Conservation (phyloP, 2,113 vertebrate species). For the Gnathonemus echidnorhynchus region DNA sequence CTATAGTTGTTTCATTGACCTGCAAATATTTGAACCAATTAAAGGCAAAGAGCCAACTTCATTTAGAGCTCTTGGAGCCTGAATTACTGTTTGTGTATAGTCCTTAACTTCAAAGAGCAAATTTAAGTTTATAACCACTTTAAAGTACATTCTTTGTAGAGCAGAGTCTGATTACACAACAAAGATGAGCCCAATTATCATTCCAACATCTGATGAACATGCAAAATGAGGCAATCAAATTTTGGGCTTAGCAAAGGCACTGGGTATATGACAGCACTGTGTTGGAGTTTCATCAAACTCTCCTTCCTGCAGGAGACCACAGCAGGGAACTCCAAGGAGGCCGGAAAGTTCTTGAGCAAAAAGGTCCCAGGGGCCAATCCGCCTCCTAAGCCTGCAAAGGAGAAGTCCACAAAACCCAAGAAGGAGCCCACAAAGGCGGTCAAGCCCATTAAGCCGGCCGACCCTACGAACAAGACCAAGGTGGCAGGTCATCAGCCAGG, state of each 20-base stretch:
- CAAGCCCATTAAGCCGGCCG: slow-evolving; percentile 37
- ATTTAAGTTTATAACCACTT: neutral
- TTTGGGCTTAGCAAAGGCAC: neutral
- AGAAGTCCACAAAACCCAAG: slow-evolving; percentile 75
- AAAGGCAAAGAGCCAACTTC: neutral
- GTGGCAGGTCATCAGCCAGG: slow-evolving; percentile 67
- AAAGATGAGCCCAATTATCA: neutral
- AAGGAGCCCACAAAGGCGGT: slow-evolving; percentile 64
- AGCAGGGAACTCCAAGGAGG: slow-evolving; percentile 61
- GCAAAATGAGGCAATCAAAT: neutral
- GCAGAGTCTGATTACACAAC: neutral
- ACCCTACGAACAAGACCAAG: slow-evolving; percentile 70
- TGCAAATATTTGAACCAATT: neutral
- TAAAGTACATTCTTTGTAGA: neutral
- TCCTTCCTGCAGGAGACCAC: slow-evolving; percentile 64
- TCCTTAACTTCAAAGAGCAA: slow-evolving; percentile 2
- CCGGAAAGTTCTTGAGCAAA: slow-evolving; percentile 55
- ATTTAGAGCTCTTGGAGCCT: neutral
- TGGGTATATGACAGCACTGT: neutral
- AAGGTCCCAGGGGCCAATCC: slow-evolving; percentile 59
- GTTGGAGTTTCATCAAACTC: neutral
- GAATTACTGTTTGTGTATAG: neutral
- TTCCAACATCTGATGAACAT: neutral
- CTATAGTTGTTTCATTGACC: neutral
- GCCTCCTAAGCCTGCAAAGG: slow-evolving; percentile 59